These are phyloP conservation scores for Ochotona princeps DNA, from an alignment of 2,113 vertebrate genomes.

Conservation along the genomic window DNA sequence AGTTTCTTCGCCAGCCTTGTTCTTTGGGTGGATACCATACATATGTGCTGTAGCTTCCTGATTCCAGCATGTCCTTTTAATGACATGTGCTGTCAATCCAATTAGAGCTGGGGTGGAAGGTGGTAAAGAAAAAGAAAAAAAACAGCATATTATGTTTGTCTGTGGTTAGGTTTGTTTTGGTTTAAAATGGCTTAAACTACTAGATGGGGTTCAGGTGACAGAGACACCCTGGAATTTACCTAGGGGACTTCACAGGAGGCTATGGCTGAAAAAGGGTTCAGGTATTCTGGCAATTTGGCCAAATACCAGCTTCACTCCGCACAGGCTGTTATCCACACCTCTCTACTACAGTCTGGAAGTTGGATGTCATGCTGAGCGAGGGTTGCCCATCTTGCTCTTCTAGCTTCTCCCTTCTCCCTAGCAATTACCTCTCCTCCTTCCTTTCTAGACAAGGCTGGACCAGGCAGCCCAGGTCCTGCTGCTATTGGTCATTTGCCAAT, in stretches of 20 bases:
- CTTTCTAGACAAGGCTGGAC: background rate
- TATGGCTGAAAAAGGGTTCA: background rate
- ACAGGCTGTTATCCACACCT: background rate
- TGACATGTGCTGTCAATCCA: slow-evolving; percentile 51
- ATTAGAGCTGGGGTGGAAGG: slow-evolving; percentile 34
- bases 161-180: background rate
- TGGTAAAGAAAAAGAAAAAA: background rate
- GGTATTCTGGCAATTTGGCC: background rate
- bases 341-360: background rate
- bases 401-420: background rate
- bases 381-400: background rate
- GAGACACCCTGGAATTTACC: background rate
- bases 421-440: background rate
- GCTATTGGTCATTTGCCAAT: background rate
- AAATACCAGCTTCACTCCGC: background rate
- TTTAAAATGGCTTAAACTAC: slow-evolving; percentile 39
- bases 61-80: slow-evolving; percentile 53
- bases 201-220: background rate
- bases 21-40: slow-evolving; percentile 30
- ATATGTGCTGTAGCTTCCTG: slow-evolving; percentile 47
- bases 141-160: background rate
- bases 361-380: background rate
- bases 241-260: background rate
- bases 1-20: slow-evolving; percentile 11
- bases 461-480: background rate